phyloP scores from a whole-genome alignment of 2,888 invertebrate genomes.

The Eristalis arbustorum region DNA sequence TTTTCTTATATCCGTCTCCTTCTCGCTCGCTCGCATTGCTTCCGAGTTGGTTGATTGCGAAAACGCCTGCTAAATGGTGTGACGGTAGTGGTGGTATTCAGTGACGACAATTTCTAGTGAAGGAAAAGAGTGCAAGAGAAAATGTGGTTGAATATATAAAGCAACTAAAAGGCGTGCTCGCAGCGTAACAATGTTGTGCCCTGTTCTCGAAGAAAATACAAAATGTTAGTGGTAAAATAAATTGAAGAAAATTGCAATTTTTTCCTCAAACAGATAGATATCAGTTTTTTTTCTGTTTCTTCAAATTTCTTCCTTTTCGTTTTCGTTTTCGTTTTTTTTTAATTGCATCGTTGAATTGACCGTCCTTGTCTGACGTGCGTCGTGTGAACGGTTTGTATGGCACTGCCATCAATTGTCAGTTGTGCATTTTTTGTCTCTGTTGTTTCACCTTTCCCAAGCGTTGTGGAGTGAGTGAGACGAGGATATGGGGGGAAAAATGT shows the following conservation, averaged over 20 bases:
- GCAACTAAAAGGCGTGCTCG: background rate
- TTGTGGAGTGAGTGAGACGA: slow-evolving; percentile 33
- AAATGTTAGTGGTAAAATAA: slow-evolving; percentile 42
- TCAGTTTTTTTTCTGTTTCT: slow-evolving; percentile 21
- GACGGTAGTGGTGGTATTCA: slow-evolving; percentile 36
- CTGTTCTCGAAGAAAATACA: background rate
- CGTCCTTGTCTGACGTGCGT: slow-evolving; percentile 24
- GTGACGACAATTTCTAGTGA: slow-evolving; percentile 35
- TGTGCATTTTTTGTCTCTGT: slow-evolving; percentile 47
- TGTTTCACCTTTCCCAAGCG: slow-evolving; percentile 17
- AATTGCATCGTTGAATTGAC: slow-evolving; percentile 34
- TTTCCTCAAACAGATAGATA: slow-evolving; percentile 36
- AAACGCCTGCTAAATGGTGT: slow-evolving; percentile 61
- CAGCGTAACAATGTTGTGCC: background rate
- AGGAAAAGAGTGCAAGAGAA: slow-evolving; percentile 19
- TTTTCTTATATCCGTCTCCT: slow-evolving; percentile 1
- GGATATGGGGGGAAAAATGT: slow-evolving; percentile 27
- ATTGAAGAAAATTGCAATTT: background rate
- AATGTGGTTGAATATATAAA: slow-evolving; percentile 4
- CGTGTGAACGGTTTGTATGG: slow-evolving; percentile 49
- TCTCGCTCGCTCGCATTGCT: slow-evolving; percentile 25
- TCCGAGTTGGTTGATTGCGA: slow-evolving; percentile 44
- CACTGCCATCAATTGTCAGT: slow-evolving; percentile 54
- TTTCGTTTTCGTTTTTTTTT: background rate
- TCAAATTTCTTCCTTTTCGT: slow-evolving; percentile 19